phyloP scores from a whole-genome alignment of 2,113 vertebrate species.

The Pycnonotus jocosus region DNA sequence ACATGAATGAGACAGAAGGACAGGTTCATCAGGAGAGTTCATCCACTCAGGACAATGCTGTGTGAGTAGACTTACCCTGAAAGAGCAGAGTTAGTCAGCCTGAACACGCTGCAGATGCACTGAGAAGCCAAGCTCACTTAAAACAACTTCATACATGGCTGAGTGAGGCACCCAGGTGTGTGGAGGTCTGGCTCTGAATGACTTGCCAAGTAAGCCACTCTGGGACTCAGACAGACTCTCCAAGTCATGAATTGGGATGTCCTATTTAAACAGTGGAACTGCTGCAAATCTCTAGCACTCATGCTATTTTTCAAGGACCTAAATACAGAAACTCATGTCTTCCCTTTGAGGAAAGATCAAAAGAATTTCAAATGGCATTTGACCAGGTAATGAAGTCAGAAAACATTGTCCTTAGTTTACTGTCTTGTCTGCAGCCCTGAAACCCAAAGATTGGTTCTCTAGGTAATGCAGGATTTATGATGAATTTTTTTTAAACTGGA shows the following conservation, averaged over 20 bases:
- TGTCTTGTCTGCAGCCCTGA: not conserved
- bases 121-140: not conserved
- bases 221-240: not conserved
- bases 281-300: not conserved
- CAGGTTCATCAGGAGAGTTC: not conserved
- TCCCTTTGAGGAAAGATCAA: not conserved
- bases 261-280: not conserved
- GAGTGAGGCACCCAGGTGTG: rapidly evolving
- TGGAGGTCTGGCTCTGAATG: not conserved
- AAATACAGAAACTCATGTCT: not conserved
- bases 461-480: not conserved
- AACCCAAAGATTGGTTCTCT: not conserved
- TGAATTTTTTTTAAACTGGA: not conserved
- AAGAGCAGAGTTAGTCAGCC: not conserved
- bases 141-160: rapidly evolving
- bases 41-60: not conserved
- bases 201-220: not conserved
- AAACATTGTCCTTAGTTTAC: not conserved
- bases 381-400: not conserved
- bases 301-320: not conserved
- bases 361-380: not conserved
- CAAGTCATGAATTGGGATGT: not conserved
- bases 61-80: not conserved
- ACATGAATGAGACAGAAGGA: not conserved
- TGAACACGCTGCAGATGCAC: not conserved